These are phyloP conservation scores for Theropithecus gelada DNA, from an alignment of 2,113 vertebrate species.

Conservation along the genomic window DNA sequence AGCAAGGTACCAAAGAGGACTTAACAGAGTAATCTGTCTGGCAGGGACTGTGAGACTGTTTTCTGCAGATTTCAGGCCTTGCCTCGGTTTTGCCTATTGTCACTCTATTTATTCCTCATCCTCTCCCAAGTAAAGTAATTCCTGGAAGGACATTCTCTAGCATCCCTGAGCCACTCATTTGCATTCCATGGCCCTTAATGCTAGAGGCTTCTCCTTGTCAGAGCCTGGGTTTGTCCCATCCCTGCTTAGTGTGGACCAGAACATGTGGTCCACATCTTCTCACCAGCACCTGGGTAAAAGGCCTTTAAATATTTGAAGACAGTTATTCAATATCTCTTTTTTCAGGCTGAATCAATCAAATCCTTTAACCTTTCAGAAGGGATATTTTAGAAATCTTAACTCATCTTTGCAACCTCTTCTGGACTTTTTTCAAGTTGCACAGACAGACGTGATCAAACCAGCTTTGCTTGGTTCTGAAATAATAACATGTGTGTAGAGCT, in stretches of 20 bases:
- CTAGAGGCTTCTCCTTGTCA: neutral
- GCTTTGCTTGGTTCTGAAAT: neutral
- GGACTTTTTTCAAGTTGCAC: neutral
- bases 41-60: neutral
- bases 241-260: neutral
- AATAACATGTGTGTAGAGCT: neutral
- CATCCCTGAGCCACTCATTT: neutral
- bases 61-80: neutral
- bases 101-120: neutral
- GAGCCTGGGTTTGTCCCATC: neutral
- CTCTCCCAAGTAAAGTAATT: neutral
- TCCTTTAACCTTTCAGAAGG: conserved; percentile 16
- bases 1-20: neutral
- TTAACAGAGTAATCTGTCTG: neutral
- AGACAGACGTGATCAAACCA: neutral
- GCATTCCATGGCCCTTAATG: neutral
- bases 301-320: conserved; percentile 11
- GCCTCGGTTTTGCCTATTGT: neutral
- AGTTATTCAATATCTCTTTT: conserved; percentile 12
- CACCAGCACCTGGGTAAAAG: neutral
- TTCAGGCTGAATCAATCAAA: neutral
- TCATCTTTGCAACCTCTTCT: neutral
- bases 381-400: conserved; percentile 41
- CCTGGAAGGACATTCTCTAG: neutral
- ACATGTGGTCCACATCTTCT: neutral